phyloP scores from a whole-genome alignment of 2,797 vertebrate genomes.

The Stomatorhinus walkeri region DNA sequence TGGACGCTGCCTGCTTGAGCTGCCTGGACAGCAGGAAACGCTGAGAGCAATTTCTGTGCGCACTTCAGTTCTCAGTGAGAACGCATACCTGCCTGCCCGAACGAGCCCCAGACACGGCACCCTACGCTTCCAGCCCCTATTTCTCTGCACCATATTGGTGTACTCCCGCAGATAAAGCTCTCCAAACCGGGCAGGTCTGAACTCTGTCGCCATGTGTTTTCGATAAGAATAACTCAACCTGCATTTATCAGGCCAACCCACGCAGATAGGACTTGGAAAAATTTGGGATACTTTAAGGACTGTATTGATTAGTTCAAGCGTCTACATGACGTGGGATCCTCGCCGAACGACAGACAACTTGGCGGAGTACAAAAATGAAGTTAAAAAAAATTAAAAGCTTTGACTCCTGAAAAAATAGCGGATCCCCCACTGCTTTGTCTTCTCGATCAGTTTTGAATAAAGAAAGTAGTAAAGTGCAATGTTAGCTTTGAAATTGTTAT shows the following conservation, averaged over 20 bases:
- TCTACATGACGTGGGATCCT: background rate
- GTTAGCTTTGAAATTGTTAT: conserved; percentile 15
- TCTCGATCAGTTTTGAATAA: background rate
- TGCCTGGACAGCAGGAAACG: background rate
- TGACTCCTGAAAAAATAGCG: background rate
- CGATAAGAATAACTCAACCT: background rate
- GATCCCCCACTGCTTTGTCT: background rate
- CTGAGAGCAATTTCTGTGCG: conserved; percentile 34
- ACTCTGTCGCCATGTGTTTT: background rate
- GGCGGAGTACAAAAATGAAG: background rate
- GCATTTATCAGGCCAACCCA: background rate
- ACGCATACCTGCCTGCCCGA: conserved; percentile 39
- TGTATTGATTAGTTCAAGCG: background rate
- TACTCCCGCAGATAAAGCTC: conserved; percentile 19
- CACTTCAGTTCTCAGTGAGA: conserved; percentile 64
- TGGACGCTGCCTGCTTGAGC: background rate
- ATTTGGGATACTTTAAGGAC: background rate
- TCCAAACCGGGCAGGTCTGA: background rate
- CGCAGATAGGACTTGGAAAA: background rate
- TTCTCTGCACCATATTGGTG: conserved; percentile 68
- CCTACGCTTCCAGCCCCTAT: conserved; percentile 19
- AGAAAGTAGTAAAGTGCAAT: conserved; percentile 3
- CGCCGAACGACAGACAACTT: background rate
- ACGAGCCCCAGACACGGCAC: conserved; percentile 26
- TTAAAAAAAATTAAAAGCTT: background rate